Evolutionary conservation across 92 coral and sea anemone species (phyloP).

Genomic region (Siderastrea radians): DNA sequence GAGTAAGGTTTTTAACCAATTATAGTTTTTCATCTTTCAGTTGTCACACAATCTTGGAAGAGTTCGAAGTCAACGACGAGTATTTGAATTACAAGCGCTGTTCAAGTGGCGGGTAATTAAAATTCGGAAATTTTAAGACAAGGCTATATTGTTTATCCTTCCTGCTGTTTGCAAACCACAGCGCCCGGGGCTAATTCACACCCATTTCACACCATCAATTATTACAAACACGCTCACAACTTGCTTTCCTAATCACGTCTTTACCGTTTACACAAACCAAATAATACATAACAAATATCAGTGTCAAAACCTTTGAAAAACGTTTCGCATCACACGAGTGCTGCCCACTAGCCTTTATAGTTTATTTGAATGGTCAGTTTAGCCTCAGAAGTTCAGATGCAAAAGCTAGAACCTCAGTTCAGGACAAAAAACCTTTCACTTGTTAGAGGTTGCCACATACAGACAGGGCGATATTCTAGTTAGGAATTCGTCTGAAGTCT

Average conservation of each 20-base stretch:
- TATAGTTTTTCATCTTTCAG: not conserved
- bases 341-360: too few relatives aligned
- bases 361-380: too few relatives aligned
- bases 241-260: not conserved
- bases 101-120: constrained; percentile 20
- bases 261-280: not conserved
- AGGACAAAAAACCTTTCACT: too few relatives aligned
- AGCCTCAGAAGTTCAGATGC: too few relatives aligned
- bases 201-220: constrained; percentile 25
- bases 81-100: constrained; percentile 5
- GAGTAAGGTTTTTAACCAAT: not conserved
- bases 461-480: too few relatives aligned
- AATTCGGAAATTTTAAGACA: constrained; percentile 21
- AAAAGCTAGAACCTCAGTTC: too few relatives aligned
- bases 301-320: too few relatives aligned
- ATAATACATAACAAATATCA: not conserved
- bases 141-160: constrained; percentile 6
- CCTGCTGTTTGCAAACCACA: not conserved
- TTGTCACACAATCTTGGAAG: not conserved
- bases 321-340: too few relatives aligned
- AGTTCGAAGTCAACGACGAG: not conserved
- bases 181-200: not conserved
- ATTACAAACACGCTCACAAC: not conserved
- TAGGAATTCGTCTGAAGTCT: too few relatives aligned
- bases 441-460: too few relatives aligned